Evolutionary conservation across 2,888 invertebrate genomes (phyloP).

Genomic region (Flabesymbios commensalis): DNA sequence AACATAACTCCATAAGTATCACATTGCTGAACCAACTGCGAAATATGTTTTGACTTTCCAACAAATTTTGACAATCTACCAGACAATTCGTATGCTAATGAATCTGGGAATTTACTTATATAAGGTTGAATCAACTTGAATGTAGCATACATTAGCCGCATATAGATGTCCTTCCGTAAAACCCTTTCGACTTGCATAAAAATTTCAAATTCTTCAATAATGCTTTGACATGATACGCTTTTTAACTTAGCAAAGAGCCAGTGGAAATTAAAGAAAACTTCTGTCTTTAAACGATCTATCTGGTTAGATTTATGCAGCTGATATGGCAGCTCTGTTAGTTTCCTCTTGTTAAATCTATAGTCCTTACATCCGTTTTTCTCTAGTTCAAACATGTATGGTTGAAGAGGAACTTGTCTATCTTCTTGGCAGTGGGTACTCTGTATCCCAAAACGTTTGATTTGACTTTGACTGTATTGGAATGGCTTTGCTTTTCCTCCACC

Average conservation of each 20-base stretch:
- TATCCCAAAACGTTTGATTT: slow-evolving; percentile 12
- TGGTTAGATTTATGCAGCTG: slow-evolving; percentile 41
- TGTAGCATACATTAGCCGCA: slow-evolving; percentile 21
- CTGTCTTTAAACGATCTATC: slow-evolving; percentile 86
- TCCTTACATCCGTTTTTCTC: not conserved
- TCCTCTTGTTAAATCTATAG: slow-evolving; percentile 44
- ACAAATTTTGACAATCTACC: slow-evolving; percentile 90
- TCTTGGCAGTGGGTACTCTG: slow-evolving; percentile 30
- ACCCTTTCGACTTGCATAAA: slow-evolving; percentile 9
- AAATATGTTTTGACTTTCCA: slow-evolving; percentile 73
- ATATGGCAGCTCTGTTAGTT: slow-evolving; percentile 50
- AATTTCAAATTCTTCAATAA: slow-evolving; percentile 79
- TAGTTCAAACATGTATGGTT: slow-evolving; percentile 37
- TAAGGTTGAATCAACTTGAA: slow-evolving; percentile 25
- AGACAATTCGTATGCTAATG: slow-evolving; percentile 83
- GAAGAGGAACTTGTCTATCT: slow-evolving; percentile 47
- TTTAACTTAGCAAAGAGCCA: slow-evolving; percentile 94
- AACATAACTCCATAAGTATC: slow-evolving; percentile 50
- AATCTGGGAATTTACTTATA: slow-evolving; percentile 29
- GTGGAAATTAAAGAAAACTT: slow-evolving; percentile 93
- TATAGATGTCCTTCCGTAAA: slow-evolving; percentile 1
- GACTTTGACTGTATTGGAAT: slow-evolving; percentile 29
- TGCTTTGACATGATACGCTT: slow-evolving; percentile 91
- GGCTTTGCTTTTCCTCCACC: slow-evolving; percentile 46
- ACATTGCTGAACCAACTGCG: slow-evolving; percentile 70